Base-by-base conservation (phyloP, 2,113 vertebrate genomes). In the Peromyscus californicus region DNA sequence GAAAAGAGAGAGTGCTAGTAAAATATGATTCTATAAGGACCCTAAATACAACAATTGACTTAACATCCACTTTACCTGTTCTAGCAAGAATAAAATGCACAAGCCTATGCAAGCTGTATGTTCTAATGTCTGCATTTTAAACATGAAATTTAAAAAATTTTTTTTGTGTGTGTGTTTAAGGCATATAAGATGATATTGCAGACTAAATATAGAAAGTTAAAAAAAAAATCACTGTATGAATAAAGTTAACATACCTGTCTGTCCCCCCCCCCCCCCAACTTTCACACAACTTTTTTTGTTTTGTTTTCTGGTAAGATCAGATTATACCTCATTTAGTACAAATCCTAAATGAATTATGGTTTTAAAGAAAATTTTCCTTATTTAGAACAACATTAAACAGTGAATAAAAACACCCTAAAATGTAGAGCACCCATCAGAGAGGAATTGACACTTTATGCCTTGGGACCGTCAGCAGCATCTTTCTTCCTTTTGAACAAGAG, bases 71-170 rank as follows among this genome's bases (percentile, higher is more conserved):
- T 94, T 74, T 91, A 26, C 85, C n/a, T 70, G 17, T 79, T 90
- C 61, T 79, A 75, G 12, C 80, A 82, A 91, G 39, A 86, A 70
- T 48, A 19, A 92, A 87, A 90, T 86, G 63, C 26, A 31, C 0
- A 72, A 51, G 48, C 21, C 21, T 7, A 26, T 26, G 42, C 22
- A n/a, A 89, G 78, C 10, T 63, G 88, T 94, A 36, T 39, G 26
- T 16, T 88, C 67, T 54, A 63, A 24, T 65, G 54, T 72, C 88
- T 95, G 19, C 21, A 70, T 78, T 91, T 93, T 59, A 93, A 80
- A 78, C 36, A 51, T 75, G 87, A n/a, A 85, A 59, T 39, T 67
- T 70, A 1, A 21, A 29, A 88, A 51, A 26, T 7, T 48, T 48
- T 48, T 48, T 48, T 4, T 48, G 45, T 48, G 45, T 48, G 2